phyloP scores from a whole-genome alignment of 1,140 invertebrate genomes.

The Drosophila rufa region DNA sequence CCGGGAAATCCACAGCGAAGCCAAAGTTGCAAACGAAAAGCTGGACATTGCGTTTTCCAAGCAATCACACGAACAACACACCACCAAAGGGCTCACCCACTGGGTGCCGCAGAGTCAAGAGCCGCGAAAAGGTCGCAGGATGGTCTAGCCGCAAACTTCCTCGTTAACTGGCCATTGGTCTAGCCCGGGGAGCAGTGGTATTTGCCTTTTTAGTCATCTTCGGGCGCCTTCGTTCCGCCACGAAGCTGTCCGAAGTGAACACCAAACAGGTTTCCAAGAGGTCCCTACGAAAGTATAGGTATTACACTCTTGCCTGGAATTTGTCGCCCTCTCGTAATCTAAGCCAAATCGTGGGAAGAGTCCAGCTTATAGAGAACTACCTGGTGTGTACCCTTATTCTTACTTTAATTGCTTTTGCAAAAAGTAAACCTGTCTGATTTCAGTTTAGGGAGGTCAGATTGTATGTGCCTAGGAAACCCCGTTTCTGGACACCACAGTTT shows the following conservation, averaged over 20 bases:
- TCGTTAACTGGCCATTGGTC: conserved; percentile 52
- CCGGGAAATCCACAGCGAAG: conserved; percentile 53
- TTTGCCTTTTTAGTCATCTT: conserved; percentile 52
- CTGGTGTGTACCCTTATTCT: neutral
- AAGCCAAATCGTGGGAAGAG: neutral
- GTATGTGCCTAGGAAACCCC: neutral
- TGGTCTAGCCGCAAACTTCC: conserved; percentile 19
- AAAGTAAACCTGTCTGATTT: too few species aligned
- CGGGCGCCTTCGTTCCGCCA: conserved; percentile 48
- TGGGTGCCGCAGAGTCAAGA: conserved; percentile 3
- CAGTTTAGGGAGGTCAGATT: too few species aligned
- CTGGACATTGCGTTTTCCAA: conserved; percentile 76
- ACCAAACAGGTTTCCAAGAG: conserved; percentile 28
- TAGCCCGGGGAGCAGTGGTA: conserved; percentile 20
- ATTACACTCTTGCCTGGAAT: conserved; percentile 7
- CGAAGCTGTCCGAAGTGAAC: conserved; percentile 9
- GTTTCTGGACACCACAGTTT: neutral
- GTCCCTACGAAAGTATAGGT: conserved; percentile 1
- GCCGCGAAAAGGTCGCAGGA: conserved; percentile 33
- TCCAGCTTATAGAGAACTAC: neutral
- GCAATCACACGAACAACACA: conserved; percentile 30
- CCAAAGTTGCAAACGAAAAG: conserved; percentile 76
- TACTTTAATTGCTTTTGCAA: too few species aligned
- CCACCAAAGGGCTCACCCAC: conserved; percentile 8
- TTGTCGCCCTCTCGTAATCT: conserved; percentile 5